phyloP scores from a whole-genome alignment of 2,113 vertebrate genomes.

The Steatornis caripensis region DNA sequence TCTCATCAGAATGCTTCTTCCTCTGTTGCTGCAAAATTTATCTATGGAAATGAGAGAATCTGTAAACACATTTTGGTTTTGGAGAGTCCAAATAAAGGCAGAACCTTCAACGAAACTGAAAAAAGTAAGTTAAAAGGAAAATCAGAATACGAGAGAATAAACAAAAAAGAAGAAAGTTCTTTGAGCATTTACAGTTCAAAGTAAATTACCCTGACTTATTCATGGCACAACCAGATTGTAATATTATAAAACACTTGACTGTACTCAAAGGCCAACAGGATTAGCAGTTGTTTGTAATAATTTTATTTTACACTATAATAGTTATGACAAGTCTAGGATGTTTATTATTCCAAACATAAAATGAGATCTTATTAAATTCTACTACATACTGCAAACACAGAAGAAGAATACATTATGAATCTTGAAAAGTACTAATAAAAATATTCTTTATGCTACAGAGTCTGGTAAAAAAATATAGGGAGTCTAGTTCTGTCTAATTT shows the following conservation, averaged over 20 bases:
- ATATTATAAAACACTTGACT: slow-evolving; percentile 9
- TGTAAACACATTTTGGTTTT: neutral
- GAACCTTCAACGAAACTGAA: neutral
- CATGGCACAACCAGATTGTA: neutral
- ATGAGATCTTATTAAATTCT: neutral
- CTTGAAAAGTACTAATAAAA: neutral
- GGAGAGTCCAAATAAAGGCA: neutral
- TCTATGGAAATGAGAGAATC: neutral
- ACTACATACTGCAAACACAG: neutral
- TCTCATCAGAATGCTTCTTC: neutral
- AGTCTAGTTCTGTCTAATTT: neutral
- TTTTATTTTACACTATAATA: slow-evolving; percentile 32
- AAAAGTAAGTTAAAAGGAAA: neutral
- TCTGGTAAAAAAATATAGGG: neutral
- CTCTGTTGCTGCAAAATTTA: neutral
- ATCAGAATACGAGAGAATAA: neutral
- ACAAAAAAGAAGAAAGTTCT: neutral
- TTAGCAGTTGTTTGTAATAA: neutral
- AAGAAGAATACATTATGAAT: neutral
- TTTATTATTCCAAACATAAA: neutral
- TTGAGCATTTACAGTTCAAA: slow-evolving; percentile 31
- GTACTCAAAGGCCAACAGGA: slow-evolving; percentile 36
- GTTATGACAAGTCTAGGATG: neutral
- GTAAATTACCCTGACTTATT: slow-evolving; percentile 8
- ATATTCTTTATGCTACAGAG: neutral